Evolutionary conservation across 2,797 vertebrate genomes (phyloP).

Genomic region (Sciurus carolinensis): DNA sequence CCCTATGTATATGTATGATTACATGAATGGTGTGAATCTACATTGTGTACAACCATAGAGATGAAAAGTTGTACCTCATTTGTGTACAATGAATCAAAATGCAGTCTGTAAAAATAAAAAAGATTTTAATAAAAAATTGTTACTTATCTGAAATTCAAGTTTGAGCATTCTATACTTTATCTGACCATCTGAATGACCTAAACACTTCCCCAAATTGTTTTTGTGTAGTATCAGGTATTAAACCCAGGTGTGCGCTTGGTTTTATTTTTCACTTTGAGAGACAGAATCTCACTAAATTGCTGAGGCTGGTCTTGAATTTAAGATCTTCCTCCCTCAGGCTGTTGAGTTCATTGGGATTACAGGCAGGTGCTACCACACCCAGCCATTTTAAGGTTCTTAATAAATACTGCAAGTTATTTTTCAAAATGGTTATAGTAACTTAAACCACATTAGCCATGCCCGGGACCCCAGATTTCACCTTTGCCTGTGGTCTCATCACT

Average conservation of each 20-base stretch:
- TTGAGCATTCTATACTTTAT: slow-evolving; percentile 21
- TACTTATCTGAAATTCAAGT: slow-evolving; percentile 61
- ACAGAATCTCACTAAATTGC: not conserved
- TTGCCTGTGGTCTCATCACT: not conserved
- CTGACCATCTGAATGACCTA: not conserved
- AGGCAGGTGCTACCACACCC: too few relatives aligned
- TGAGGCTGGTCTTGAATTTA: not conserved
- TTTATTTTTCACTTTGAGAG: not conserved
- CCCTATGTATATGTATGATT: too few relatives aligned
- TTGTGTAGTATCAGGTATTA: not conserved
- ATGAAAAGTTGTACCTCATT: too few relatives aligned
- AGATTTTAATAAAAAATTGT: not conserved
- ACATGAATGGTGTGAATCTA: too few relatives aligned
- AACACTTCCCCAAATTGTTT: slow-evolving; percentile 21
- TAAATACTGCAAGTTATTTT: not conserved
- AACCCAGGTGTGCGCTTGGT: too few relatives aligned
- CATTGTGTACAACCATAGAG: too few relatives aligned
- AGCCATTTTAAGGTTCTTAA: slow-evolving; percentile 2
- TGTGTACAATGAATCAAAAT: too few relatives aligned
- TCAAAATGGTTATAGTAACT: not conserved
- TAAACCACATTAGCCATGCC: not conserved
- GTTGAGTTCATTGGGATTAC: not conserved
- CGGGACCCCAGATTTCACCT: not conserved
- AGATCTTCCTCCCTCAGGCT: not conserved
- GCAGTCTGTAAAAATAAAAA: too few relatives aligned